phyloP scores from a whole-genome alignment of 2,113 vertebrate genomes.

The Cromileptes altivelis region DNA sequence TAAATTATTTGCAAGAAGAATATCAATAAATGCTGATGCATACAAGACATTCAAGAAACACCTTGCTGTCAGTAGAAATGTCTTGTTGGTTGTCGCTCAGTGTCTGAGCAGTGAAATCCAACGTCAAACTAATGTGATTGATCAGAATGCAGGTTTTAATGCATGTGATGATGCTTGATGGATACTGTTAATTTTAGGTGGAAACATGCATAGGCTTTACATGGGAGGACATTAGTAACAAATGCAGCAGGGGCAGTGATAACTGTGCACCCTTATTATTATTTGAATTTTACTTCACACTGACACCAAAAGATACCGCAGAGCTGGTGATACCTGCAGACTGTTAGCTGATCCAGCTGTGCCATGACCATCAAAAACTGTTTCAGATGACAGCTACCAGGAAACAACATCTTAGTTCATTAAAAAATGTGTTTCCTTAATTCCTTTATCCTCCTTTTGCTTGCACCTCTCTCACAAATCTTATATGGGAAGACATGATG shows the following conservation, averaged over 20 bases:
- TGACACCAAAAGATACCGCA: too few relatives aligned
- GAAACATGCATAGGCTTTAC: not conserved
- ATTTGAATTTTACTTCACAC: too few relatives aligned
- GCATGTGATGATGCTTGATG: not conserved
- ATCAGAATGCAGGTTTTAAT: not conserved
- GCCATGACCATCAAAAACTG: not conserved
- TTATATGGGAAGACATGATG: not conserved
- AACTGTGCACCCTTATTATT: too few relatives aligned
- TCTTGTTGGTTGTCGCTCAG: too few relatives aligned
- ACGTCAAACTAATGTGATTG: not conserved
- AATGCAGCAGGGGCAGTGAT: too few relatives aligned
- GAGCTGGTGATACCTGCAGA: too few relatives aligned
- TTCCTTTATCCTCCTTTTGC: not conserved
- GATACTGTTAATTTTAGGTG: not conserved
- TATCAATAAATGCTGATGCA: too few relatives aligned
- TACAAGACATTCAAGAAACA: too few relatives aligned
- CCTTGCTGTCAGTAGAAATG: too few relatives aligned
- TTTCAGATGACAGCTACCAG: not conserved
- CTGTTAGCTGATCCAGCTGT: too few relatives aligned
- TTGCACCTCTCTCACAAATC: not conserved
- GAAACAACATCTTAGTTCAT: not conserved
- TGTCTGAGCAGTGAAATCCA: not conserved
- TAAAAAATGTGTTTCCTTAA: not conserved
- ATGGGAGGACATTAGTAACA: not conserved
- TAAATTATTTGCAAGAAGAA: too few relatives aligned